Evolutionary conservation across 2,888 invertebrate species (phyloP).

Genomic region (Amphipoea oculea): DNA sequence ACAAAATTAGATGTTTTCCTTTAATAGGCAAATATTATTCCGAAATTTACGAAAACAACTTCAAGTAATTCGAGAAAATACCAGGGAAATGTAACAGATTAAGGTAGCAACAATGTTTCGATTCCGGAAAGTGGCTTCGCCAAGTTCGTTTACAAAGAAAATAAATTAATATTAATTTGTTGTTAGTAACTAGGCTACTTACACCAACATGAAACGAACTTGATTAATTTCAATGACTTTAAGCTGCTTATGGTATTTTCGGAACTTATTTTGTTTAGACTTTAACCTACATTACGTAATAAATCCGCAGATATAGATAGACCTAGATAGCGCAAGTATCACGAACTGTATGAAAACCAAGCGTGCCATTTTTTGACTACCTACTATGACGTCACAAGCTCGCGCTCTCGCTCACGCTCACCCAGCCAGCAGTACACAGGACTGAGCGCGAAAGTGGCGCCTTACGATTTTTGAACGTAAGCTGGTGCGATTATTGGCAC

Average conservation of each 20-base stretch:
- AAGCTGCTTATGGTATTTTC: slow-evolving; percentile 3
- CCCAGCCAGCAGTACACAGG: too few relatives aligned
- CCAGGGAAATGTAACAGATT: slow-evolving; percentile 16
- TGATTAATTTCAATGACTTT: neutral
- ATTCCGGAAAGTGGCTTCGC: slow-evolving; percentile 13
- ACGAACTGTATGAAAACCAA: too few relatives aligned
- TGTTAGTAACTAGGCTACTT: neutral
- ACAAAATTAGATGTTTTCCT: slow-evolving; percentile 7
- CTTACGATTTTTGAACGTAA: too few relatives aligned
- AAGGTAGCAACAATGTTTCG: neutral
- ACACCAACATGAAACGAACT: slow-evolving; percentile 3
- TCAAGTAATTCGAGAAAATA: neutral
- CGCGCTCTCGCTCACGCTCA: too few relatives aligned
- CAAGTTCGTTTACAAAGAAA: slow-evolving; percentile 15
- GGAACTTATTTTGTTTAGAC: slow-evolving; percentile 1
- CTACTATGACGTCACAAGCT: too few relatives aligned
- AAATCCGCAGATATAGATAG: too few relatives aligned
- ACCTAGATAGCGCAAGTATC: too few relatives aligned
- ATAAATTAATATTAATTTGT: slow-evolving; percentile 29
- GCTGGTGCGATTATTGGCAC: too few relatives aligned
- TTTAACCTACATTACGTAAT: neutral
- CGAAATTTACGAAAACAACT: neutral
- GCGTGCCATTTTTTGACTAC: too few relatives aligned
- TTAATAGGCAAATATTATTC: slow-evolving; percentile 8
- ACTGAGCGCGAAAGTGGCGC: too few relatives aligned